These are phyloP conservation scores for Pogonus chalceus DNA, from an alignment of 1,140 invertebrate species.

Conservation along the genomic window DNA sequence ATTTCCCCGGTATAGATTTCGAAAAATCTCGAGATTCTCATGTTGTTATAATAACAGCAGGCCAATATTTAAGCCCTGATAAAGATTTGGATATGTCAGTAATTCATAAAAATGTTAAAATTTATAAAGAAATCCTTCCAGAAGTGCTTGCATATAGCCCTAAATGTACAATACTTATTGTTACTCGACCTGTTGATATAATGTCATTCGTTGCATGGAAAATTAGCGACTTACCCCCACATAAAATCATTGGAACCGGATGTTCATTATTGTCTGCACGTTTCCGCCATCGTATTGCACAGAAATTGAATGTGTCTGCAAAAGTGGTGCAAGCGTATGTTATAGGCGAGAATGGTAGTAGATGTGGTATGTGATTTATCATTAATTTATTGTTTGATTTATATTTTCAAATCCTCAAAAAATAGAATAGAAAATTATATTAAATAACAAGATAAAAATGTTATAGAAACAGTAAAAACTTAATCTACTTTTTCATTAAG, in stretches of 20 bases:
- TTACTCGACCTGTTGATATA: constrained; percentile 42
- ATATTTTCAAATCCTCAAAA: too few species aligned
- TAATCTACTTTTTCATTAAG: constrained; percentile 9
- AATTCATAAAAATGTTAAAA: constrained; percentile 46
- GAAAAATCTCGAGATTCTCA: constrained; percentile 41
- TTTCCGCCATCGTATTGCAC: constrained; percentile 47
- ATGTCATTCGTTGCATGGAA: constrained; percentile 58
- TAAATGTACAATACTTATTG: constrained; percentile 20
- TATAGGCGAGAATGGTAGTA: constrained; percentile 55
- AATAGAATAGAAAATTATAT: background rate
- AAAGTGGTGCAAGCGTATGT: constrained; percentile 46
- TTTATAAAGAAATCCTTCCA: constrained; percentile 48
- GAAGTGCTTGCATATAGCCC: constrained; percentile 46
- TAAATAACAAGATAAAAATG: background rate
- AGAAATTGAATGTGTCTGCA: constrained; percentile 45
- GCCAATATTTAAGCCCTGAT: constrained; percentile 42
- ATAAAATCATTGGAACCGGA: constrained; percentile 51
- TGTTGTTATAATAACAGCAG: constrained; percentile 48
- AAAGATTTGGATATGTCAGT: constrained; percentile 44
- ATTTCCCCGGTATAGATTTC: background rate
- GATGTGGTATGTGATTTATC: constrained; percentile 39
- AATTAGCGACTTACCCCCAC: constrained; percentile 48
- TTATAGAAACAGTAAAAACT: constrained; percentile 9
- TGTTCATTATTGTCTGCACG: constrained; percentile 52
- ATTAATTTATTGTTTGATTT: background rate